Evolutionary conservation across 2,797 vertebrate genomes (phyloP).

Genomic region (Apogon talboti): DNA sequence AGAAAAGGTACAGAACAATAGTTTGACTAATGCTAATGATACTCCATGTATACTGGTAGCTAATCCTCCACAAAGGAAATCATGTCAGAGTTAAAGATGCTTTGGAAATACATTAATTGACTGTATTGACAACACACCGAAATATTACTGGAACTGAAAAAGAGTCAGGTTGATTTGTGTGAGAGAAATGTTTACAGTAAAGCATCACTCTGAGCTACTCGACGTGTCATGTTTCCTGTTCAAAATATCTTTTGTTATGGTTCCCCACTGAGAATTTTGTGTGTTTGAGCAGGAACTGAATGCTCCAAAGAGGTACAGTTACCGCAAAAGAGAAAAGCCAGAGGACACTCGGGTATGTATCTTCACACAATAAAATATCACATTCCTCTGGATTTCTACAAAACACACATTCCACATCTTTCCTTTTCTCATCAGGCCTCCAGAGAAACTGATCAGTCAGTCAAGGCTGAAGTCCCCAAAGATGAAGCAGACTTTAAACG

Average conservation of each 20-base stretch:
- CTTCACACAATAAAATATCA: background rate
- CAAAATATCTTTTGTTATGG: conserved; percentile 14
- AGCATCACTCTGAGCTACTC: background rate
- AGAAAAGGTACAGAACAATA: conserved; percentile 50
- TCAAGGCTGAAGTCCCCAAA: background rate
- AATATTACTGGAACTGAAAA: no score
- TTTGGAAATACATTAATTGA: no score
- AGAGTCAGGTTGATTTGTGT: background rate
- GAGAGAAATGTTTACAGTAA: conserved; percentile 28
- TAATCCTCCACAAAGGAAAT: background rate
- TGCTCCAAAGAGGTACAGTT: conserved; percentile 7
- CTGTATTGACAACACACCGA: no score
- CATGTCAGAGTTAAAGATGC: background rate
- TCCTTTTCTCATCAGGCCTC: conserved; percentile 44
- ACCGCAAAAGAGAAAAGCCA: conserved; percentile 8
- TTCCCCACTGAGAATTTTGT: conserved; percentile 4
- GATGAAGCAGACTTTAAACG: conserved; percentile 53
- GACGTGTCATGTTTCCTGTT: conserved; percentile 25
- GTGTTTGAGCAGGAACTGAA: conserved; percentile 48
- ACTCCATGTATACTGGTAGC: no score
- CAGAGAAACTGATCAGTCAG: conserved; percentile 26
- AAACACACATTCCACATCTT: background rate
- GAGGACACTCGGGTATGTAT: conserved; percentile 28
- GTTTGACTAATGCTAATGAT: no score
- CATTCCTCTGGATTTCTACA: background rate